Evolutionary conservation across 2,888 invertebrate species (phyloP).

Genomic region (Phlogophora meticulosa): DNA sequence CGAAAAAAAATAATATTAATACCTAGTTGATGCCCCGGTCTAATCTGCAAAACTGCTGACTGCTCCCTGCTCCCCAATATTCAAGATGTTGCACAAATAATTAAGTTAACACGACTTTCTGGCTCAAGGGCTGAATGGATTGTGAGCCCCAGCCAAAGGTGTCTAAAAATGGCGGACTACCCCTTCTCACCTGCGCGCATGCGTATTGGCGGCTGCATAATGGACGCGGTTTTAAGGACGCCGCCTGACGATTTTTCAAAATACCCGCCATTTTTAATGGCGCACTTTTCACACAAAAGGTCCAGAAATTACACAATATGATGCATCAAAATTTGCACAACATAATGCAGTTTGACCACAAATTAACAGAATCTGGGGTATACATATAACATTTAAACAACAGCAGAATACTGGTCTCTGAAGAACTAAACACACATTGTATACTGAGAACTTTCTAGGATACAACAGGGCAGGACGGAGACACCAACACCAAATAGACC

Average conservation of each 20-base stretch:
- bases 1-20: slow-evolving; percentile 16
- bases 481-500: slow-evolving; percentile 59
- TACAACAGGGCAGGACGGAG: slow-evolving; percentile 42
- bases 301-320: too few relatives aligned
- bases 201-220: not conserved
- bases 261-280: slow-evolving; percentile 35
- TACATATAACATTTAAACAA: slow-evolving; percentile 59
- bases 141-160: slow-evolving; percentile 17
- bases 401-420: slow-evolving; percentile 43
- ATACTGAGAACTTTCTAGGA: slow-evolving; percentile 54
- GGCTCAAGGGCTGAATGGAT: not conserved
- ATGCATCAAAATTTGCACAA: not conserved
- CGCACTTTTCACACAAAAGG: too few relatives aligned
- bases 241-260: not conserved
- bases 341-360: slow-evolving; percentile 48
- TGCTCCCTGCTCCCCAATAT: not conserved
- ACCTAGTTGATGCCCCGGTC: slow-evolving; percentile 33
- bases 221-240: not conserved
- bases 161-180: not conserved
- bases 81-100: slow-evolving; percentile 4
- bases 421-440: slow-evolving; percentile 52
- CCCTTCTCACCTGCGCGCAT: slow-evolving; percentile 36
- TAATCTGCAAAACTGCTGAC: slow-evolving; percentile 8
- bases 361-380: slow-evolving; percentile 55
- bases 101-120: slow-evolving; percentile 1